Base-by-base conservation (phyloP, 2,113 vertebrate genomes). In the Gymnocephalus cernua region DNA sequence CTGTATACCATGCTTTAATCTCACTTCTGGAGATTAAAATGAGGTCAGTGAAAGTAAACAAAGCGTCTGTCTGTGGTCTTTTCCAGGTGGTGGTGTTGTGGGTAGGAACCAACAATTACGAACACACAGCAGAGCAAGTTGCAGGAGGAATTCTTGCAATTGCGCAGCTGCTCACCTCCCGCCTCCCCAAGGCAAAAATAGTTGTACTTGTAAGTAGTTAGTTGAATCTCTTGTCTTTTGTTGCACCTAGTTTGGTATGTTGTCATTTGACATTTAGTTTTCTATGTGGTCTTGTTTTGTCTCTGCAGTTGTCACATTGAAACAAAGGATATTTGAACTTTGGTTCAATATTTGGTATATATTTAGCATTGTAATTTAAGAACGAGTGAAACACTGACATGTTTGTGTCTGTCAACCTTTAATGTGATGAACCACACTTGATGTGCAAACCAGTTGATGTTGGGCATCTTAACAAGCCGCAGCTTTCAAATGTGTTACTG, bases 91-190 rank as follows among this genome's bases (percentile, higher is more conserved):
- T 98, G 73, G 98, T 99, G 77, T 92, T 99, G 79, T 99, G 98
- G 98, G 96, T 99, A 68, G 98, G 98, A 92, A 99, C 97, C 89
- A 99, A 99, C 89, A 99, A 99, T 80, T 94, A 99, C 0, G 94
- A 97, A 77, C 97, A 99, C 93, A 96, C 97, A 1, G 98, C 97
- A 1, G 97, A 98, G 77, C 97, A 99, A 84, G 96, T 99, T 15
- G 97, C 97, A 3, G 98, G 97, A 47, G 98, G 98, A 8, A 96
- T 99, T 14, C 94, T 98, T 87, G 96, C 97, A 21, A 97, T 99
- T 8, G 96, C 96, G 66, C 95, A 93, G 65, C 95, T 98, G 72
- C 96, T 99, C 69, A 97, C 96, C 78, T 89, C 94, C 48, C 94
- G 91, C 85, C 96, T 99, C 76, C 96, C 98, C 19, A 98, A 98